Percentiles rank a stretch among this genome's conserved stretches.
These are phyloP conservation scores for Macrocentrus cingulum DNA, from an alignment of 1,140 invertebrate species.

Conservation along the genomic window DNA sequence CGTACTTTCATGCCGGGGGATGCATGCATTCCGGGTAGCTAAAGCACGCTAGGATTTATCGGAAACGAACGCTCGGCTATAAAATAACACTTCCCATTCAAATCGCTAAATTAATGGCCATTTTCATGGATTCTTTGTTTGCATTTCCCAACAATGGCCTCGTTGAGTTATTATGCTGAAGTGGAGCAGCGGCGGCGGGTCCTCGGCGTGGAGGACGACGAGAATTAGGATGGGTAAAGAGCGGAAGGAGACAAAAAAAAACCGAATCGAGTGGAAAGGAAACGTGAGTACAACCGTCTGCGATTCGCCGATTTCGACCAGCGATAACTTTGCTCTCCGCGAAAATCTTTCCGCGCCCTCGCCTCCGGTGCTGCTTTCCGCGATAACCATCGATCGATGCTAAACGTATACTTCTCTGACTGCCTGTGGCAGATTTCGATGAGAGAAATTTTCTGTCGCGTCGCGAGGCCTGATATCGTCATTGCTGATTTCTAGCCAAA, in stretches of 20 bases:
- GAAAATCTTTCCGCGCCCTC: slow-evolving; percentile 16
- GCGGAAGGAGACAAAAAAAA: slow-evolving; percentile 10
- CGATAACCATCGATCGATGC: slow-evolving; percentile 25
- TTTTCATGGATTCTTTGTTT: slow-evolving; percentile 51
- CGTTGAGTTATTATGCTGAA: slow-evolving; percentile 44
- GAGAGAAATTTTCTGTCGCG: too few relatives aligned
- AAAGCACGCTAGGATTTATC: slow-evolving; percentile 39
- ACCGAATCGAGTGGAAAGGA: slow-evolving; percentile 3
- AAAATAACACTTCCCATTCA: slow-evolving; percentile 54
- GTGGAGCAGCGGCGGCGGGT: slow-evolving; percentile 29
- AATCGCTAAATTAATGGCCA: slow-evolving; percentile 51
- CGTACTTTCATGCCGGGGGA: background rate
- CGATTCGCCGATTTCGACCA: slow-evolving; percentile 20
- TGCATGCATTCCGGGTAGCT: slow-evolving; percentile 24
- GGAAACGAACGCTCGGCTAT: slow-evolving; percentile 42
- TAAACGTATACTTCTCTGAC: slow-evolving; percentile 19
- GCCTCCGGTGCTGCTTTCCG: slow-evolving; percentile 7
- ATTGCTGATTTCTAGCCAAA: too few relatives aligned
- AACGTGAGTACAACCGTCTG: slow-evolving; percentile 16
- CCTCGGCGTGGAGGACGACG: background rate
- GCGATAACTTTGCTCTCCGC: slow-evolving; percentile 17
- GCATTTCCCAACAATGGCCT: slow-evolving; percentile 37
- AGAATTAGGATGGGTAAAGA: slow-evolving; percentile 8
- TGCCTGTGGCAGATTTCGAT: slow-evolving; percentile 18
- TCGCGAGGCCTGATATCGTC: too few relatives aligned